A percentile compares a stretch with the other conserved stretches of the same genome.
Conservation (phyloP, 2,888 invertebrate species). For the Caenorhabditis sp. region DNA sequence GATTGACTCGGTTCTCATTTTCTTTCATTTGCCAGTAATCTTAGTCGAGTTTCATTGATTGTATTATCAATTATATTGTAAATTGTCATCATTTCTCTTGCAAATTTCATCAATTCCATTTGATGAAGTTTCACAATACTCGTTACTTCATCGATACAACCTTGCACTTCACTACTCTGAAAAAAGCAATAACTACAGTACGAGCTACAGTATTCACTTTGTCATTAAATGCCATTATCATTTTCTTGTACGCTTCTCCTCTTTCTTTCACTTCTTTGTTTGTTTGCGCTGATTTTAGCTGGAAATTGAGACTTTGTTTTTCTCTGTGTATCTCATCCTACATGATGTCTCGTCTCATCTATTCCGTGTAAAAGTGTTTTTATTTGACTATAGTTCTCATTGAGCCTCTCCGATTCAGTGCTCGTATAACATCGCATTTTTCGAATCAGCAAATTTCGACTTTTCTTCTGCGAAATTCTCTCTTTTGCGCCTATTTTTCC, state of each 20-base stretch:
- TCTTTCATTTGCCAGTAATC: neutral
- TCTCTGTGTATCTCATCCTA: neutral
- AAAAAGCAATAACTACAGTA: neutral
- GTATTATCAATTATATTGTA: constrained; percentile 14
- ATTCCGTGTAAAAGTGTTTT: constrained; percentile 12
- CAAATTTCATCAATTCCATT: constrained; percentile 23
- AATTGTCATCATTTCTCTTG: constrained; percentile 17
- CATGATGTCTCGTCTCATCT: constrained; percentile 19
- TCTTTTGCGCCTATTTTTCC: constrained; percentile 24
- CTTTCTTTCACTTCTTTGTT: constrained; percentile 8
- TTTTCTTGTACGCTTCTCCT: constrained; percentile 16
- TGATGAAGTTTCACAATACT: constrained; percentile 17
- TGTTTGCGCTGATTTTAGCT: constrained; percentile 23
- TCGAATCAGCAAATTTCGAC: constrained; percentile 17
- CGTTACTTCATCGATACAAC: constrained; percentile 21
- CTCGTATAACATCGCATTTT: constrained; percentile 26
- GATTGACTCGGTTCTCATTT: neutral
- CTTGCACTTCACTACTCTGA: constrained; percentile 19
- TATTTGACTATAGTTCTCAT: constrained; percentile 6
- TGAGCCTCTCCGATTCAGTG: constrained; percentile 16
- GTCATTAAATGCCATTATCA: constrained; percentile 24
- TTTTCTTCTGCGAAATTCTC: constrained; percentile 18
- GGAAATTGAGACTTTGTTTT: neutral
- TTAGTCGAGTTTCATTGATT: constrained; percentile 8
- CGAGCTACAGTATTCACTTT: neutral